A percentile compares a stretch with the other conserved stretches of the same genome.
These are phyloP conservation scores for Styela clava DNA, from an alignment of 23 tunicate genomes.

Conservation along the genomic window DNA sequence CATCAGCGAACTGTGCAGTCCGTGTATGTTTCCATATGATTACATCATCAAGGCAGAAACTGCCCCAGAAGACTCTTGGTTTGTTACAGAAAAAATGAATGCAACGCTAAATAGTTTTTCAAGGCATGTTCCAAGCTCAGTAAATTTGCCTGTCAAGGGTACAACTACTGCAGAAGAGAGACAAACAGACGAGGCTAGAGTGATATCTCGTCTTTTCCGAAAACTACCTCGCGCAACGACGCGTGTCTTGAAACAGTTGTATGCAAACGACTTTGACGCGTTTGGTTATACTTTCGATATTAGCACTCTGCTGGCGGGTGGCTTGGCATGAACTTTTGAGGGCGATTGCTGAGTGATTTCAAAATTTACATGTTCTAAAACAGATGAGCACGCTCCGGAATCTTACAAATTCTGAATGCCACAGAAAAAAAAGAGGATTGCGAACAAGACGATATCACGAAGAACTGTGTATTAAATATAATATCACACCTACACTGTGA, in stretches of 20 bases:
- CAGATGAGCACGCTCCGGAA: no score
- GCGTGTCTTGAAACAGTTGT: slow-evolving; percentile 21
- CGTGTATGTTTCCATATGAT: slow-evolving; percentile 38
- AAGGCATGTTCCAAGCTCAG: slow-evolving; percentile 1
- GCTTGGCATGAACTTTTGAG: background rate
- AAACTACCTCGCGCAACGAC: slow-evolving; percentile 20
- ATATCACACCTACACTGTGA: no score
- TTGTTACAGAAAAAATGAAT: slow-evolving; percentile 30
- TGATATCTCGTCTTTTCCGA: slow-evolving; percentile 13
- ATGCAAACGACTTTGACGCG: slow-evolving; percentile 24
- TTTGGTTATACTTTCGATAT: slow-evolving; percentile 42
- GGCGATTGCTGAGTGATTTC: no score
- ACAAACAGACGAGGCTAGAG: slow-evolving; percentile 4
- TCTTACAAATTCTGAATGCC: no score
- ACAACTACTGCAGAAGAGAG: background rate
- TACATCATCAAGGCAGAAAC: slow-evolving; percentile 44
- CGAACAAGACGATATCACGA: no score
- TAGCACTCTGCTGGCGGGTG: slow-evolving; percentile 17
- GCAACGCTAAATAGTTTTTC: slow-evolving; percentile 27
- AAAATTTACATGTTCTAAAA: no score
- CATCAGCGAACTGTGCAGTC: slow-evolving; percentile 32
- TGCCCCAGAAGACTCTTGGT: slow-evolving; percentile 43
- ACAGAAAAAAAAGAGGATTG: no score
- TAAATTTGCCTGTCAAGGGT: background rate
- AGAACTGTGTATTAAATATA: no score